Evolutionary conservation across 1,140 invertebrate genomes (phyloP), one percentile per base, ranked within the genome.

Genomic region (Drosophila sproati): DNA sequence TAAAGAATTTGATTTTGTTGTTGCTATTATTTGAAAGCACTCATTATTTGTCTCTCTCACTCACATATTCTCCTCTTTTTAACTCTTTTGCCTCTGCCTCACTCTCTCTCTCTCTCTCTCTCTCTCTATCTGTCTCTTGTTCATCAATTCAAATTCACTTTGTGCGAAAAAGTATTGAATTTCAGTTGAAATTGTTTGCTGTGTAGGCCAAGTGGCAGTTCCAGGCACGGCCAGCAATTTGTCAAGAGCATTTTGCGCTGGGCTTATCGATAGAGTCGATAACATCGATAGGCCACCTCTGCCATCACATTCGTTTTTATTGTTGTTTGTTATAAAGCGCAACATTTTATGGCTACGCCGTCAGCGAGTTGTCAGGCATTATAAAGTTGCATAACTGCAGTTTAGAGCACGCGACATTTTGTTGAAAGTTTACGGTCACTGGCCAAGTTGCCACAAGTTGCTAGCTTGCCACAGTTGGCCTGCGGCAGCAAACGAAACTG

Each of bases 371-470:
- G 83, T 88, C 83, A 88, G 83, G 80, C 85, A 88, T 83, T 83
- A 71, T 88, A 89, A 88, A 88, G 80, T 88, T 88, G 78, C 85
- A 88, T 88, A 88, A 88, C 83, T 88, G 83, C 83, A 89, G 80
- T 88, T 88, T 83, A 89, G 83, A 88, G 83, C 83, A 88, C 83
- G 83, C 83, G 83, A 88, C 83, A 88, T 88, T 88, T 88, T 88
- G 80, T 88, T 67, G 77, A 77, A 88, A 89, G 85, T 88, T 88
- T 88, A 88, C 78, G 82, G 82, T 86, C 82, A 60, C 52, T 77
- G 82, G 69, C 63, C 48, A 45, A 51, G 34, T 12, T 29, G 62
- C 59, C 20, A 32, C 39, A n/a, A 10, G 29, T 31, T 50, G 62
- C 34, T 20, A 31, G 8, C 20, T 10, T 32, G 35, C 35, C n/a